Conservation (phyloP, 2,113 vertebrate species). For the Gallinago media region DNA sequence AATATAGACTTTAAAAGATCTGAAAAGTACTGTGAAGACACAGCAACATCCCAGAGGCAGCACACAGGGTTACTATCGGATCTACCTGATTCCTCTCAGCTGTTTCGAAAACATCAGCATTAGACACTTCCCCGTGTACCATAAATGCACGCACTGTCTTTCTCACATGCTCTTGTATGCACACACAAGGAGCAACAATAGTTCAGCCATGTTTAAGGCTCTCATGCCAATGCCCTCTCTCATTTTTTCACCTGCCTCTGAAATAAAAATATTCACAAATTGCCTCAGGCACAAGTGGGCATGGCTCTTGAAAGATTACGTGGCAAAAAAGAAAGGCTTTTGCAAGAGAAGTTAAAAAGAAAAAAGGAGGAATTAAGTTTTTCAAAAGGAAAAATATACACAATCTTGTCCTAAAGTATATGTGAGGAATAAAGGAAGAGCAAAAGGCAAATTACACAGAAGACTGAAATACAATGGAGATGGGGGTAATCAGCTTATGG, state of each 20-base stretch:
- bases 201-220: not conserved
- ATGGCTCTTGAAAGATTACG: accelerated
- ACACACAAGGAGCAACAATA: not conserved
- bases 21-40: not conserved
- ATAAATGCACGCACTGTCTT: not conserved
- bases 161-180: accelerated
- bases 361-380: not conserved
- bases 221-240: not conserved
- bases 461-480: not conserved
- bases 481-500: conserved; percentile 35
- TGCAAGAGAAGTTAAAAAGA: not conserved
- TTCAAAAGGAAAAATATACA: not conserved
- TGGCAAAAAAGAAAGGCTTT: not conserved
- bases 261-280: not conserved
- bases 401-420: not conserved
- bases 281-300: not conserved
- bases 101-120: not conserved
- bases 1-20: not conserved
- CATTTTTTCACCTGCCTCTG: not conserved
- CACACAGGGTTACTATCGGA: not conserved
- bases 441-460: conserved; percentile 1
- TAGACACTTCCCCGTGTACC: not conserved
- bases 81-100: not conserved
- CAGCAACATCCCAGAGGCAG: not conserved
- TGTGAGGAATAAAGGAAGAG: not conserved